These are phyloP conservation scores for Dasypolia templi DNA, from an alignment of 2,888 invertebrate genomes.

Conservation along the genomic window DNA sequence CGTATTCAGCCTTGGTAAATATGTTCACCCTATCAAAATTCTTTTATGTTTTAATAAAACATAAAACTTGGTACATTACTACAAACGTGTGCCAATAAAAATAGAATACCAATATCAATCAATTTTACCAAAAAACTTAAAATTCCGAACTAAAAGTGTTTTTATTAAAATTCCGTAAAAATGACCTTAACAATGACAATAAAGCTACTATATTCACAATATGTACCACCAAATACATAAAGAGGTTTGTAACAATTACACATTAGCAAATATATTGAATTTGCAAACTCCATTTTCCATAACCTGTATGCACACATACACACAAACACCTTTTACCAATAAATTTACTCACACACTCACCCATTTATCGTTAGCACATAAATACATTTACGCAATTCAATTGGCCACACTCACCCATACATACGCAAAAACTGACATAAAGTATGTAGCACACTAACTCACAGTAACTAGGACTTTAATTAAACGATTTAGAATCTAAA, in stretches of 20 bases:
- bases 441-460: constrained; percentile 33
- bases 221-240: constrained; percentile 20
- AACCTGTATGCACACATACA: constrained; percentile 6
- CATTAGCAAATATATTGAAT: constrained; percentile 51
- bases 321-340: constrained; percentile 9
- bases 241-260: constrained; percentile 2
- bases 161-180: constrained; percentile 42
- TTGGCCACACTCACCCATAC: constrained; percentile 42
- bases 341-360: constrained; percentile 17
- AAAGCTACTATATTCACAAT: constrained; percentile 20
- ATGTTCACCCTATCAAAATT: not conserved
- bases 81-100: not conserved
- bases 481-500: constrained; percentile 77
- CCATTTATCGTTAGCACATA: constrained; percentile 22
- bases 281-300: constrained; percentile 10
- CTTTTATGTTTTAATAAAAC: too few species aligned
- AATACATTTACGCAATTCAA: constrained; percentile 32
- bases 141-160: constrained; percentile 20
- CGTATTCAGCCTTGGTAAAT: not conserved
- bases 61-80: not conserved
- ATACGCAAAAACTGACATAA: constrained; percentile 28
- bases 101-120: not conserved
- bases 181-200: constrained; percentile 7
- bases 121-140: constrained; percentile 15
- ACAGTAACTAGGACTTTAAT: constrained; percentile 69